Base-by-base conservation (phyloP, 2,888 invertebrate species). In the Sabatieria punctata region DNA sequence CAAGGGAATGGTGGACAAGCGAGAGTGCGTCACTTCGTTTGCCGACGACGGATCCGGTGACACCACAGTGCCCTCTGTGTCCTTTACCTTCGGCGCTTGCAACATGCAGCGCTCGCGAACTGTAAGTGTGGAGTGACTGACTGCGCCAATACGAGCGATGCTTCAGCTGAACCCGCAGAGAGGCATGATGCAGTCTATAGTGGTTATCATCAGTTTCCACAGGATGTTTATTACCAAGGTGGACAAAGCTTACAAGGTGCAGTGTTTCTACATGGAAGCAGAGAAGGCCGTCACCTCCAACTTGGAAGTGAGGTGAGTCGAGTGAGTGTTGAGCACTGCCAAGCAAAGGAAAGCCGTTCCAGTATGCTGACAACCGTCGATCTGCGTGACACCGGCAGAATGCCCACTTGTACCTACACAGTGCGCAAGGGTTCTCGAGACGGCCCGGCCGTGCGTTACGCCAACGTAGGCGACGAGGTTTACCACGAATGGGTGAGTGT, bases 261-360 rank as follows among this genome's bases (percentile, higher is more conserved):
- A 47, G 23, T 49, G 49, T 23, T 46, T 49, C 35, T 49, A 49
- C 44, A 49, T 47, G 46, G 49, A 49, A 27, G 41, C 43, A 22
- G 49, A 46, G 22, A 49, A 46, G 19, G 19, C 22, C 4, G 46
- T 49, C 15, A 43, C 35, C 18, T 13, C 15, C 4, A 22, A 23
- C 19, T 15, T 43, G 15, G 43, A 35, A 2, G 43, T 43, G 30
- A 41, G 41, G 41, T 41, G 18, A 15, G 13, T 8, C n/a, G n/a
- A n/a, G n/a, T n/a, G n/a, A n/a, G n/a, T n/a, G n/a, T n/a, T n/a
- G n/a, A n/a, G n/a, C n/a, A n/a, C n/a, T n/a, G n/a, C n/a, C n/a
- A n/a, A n/a, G n/a, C n/a, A n/a, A 11, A 11, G 27, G 25, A 8
- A 4, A 24, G 4, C 8, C 21, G 2, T 36, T 46, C 3, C 40